Evolutionary conservation across 2,888 invertebrate genomes (phyloP), one percentile per base, ranked within the genome.

Genomic region (Drosophila ustulata): DNA sequence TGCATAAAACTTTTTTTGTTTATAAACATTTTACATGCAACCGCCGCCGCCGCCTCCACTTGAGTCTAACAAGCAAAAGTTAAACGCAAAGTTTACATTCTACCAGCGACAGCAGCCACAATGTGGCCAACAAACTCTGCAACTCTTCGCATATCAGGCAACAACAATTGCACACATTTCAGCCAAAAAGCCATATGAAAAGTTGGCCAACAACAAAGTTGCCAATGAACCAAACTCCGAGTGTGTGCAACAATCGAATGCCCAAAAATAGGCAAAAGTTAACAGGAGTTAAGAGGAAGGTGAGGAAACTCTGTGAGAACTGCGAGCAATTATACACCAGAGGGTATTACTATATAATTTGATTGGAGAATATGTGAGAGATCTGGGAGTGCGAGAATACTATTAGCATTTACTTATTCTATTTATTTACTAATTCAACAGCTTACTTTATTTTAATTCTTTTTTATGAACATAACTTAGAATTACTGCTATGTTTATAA

Each of bases 61-160:
- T 85, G 71, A 82, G 66, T 69, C 56, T 50, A 79, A 84, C 89
- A 86, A 80, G 80, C 88, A 78, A 84, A 89, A 85, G 88, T 85
- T 84, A 70, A 82, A 53, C 50, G 49, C 70, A 74, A 89, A 85
- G 69, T 85, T 83, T 81, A 66, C 80, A 78, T 71, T 70, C 65
- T 47, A 51, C 55, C 66, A 67, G 37, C 49, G 32, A 49, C 68
- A 56, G 58, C 73, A 49, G 46, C 75, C 74, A 75, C 78, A 75
- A 53, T 69, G 78, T 78, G 30, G 52, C 47, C 39, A 46, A 50
- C 30, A 46, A 56, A 34, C 11, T 37, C 34, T 1, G 8, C 7
- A 30, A 30, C 30, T 30, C 30, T 8, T 39, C 18, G 46, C 57
- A 46, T 71, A 76, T 75, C 71, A 58, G 43, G 55, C 67, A 64